Base-by-base conservation (phyloP, 2,888 invertebrate species). In the Papilio protenor region DNA sequence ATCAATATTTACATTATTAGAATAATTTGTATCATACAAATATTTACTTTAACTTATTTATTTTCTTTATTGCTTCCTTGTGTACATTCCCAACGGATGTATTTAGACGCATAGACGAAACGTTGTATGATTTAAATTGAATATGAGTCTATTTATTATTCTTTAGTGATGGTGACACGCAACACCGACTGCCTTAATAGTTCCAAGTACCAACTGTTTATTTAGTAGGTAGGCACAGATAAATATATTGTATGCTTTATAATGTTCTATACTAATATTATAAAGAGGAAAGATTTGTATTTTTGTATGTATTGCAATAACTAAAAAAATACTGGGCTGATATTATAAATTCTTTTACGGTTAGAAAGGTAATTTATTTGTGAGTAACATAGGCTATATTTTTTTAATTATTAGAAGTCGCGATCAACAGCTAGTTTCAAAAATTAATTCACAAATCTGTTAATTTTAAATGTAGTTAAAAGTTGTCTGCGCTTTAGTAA, bases 51-150 rank as follows among this genome's bases (percentile, higher is more conserved):
- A 55, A 55, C 55, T 55, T 55, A 55, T 55, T 55, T 55, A 55
- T n/a, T 55, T 55, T 55, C 55, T 55, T 55, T 55, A 55, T 55
- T 55, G 55, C 55, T 55, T n/a, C 8, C 55, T 55, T 55, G 55
- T 55, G n/a, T 55, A 55, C 55, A n/a, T n/a, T 55, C n/a, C n/a
- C n/a, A 55, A 55, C 55, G 55, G 18, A 55, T 55, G 55, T 55
- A n/a, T 8, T 40, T 8, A 40, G 0, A 55, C 55, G n/a, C n/a
- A 8, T 0, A 5, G 55, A n/a, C 10, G 16, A n/a, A 6, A 55
- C 55, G 8, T 55, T 55, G 55, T 52, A 52, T 55, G n/a, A 55
- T n/a, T n/a, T 55, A 55, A 55, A 55, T 55, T n/a, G n/a, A 55
- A 55, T 10, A 1, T n/a, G 18, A 55, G 55, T 55, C 55, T 55